Base-by-base conservation (phyloP, 2,888 invertebrate species). In the Diarsia rubi region DNA sequence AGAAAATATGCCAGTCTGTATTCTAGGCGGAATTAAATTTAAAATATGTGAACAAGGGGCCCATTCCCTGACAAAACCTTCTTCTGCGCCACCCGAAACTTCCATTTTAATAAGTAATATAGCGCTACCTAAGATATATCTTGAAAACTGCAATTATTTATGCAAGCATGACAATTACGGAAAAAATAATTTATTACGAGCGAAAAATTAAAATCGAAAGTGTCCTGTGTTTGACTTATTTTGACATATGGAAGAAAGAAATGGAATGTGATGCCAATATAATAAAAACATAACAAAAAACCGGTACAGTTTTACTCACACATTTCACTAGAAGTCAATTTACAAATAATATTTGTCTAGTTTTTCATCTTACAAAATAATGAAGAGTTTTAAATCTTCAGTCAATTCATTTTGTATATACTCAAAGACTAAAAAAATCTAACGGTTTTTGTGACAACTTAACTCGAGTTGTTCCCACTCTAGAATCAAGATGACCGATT, bases 21-120 rank as follows among this genome's bases (percentile, higher is more conserved):
- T 97, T 89, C 97, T 97, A 68, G 97, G 95, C 42, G 99, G 98
- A 88, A 99, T 98, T 90, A 98, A 97, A 89, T 97, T 97, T 77
- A 98, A 96, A 87, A 98, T 96, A 90, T 97, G 97, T 21, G 98
- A 97, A 86, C 98, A 96, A 2, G 98, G 98, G 65, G 98, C 97
- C 98, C 98, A 98, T 96, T 98, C 98, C 88, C 97, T 95, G 49
- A 98, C 95, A 79, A 97, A 96, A 82, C 95, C 96, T 84, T 96
- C 96, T 77, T 96, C 96, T 8, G 95, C 94, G 60, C 95, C 95
- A 69, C 94, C 92, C 3, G 95, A 90, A 44, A 95, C 94, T 92
- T 96, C 96, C 96, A 96, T 96, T 83, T 80, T 89, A 70, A 44
- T 59, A 37, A 65, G 5, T 62, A 31, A 77, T 65, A 45, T 69